These are phyloP conservation scores for Macroglossus sobrinus DNA, from an alignment of 2,113 vertebrate genomes.

Conservation along the genomic window DNA sequence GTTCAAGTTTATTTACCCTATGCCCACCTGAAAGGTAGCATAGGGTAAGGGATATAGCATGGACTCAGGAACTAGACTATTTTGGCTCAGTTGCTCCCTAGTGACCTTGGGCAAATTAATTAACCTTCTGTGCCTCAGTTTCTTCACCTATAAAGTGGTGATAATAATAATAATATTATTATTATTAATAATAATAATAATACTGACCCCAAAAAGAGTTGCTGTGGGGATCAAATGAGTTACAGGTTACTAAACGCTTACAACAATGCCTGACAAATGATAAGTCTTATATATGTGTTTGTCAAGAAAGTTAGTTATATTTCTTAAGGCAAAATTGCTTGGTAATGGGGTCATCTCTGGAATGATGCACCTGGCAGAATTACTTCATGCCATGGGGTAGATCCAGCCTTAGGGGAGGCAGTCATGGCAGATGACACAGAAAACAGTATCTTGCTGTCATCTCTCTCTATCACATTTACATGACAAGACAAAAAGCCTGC, in stretches of 20 bases:
- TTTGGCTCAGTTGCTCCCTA: not conserved
- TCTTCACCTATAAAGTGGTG: not conserved
- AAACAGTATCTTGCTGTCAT: not conserved
- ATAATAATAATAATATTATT: not conserved
- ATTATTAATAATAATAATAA: not conserved
- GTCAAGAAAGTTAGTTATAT: not conserved
- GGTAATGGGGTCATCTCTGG: constrained; percentile 34
- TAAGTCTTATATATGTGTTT: not conserved
- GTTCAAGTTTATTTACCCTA: not conserved
- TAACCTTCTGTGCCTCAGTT: not conserved
- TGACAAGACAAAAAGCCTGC: not conserved
- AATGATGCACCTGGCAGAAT: not conserved
- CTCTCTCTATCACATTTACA: not conserved
- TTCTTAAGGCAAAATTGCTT: constrained; percentile 20
- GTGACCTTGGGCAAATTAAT: not conserved
- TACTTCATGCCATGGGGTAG: not conserved
- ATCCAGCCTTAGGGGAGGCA: not conserved
- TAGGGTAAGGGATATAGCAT: not conserved
- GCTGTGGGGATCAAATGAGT: not conserved
- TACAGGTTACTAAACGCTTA: not conserved
- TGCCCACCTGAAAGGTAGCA: not conserved
- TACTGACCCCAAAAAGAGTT: not conserved
- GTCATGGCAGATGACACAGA: not conserved
- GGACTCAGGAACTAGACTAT: not conserved
- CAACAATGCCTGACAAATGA: not conserved